phyloP scores from a whole-genome alignment of 2,888 invertebrate species.

The Phoenoteleia sp. region DNA sequence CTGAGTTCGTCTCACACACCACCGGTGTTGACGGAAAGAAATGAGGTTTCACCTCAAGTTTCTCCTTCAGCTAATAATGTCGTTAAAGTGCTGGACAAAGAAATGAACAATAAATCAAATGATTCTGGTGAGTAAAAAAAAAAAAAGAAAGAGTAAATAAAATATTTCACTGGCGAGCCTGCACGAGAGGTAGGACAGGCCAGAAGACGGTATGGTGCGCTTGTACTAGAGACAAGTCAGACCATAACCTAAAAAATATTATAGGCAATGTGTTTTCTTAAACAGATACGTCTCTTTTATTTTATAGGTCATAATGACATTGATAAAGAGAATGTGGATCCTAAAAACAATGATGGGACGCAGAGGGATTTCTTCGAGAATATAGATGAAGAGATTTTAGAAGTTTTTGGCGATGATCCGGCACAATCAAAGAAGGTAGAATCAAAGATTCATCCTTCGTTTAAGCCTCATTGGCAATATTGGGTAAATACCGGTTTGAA shows the following conservation, averaged over 20 bases:
- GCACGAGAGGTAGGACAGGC: conserved; percentile 17
- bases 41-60: no score
- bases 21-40: no score
- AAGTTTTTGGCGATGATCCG: conserved; percentile 23
- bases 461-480: conserved; percentile 36
- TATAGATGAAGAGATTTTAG: conserved; percentile 18
- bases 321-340: background rate
- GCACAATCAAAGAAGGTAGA: background rate
- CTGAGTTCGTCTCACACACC: no score
- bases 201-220: conserved; percentile 12
- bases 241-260: conserved; percentile 15
- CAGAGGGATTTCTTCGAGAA: no score
- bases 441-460: conserved; percentile 14
- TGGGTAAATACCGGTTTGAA: background rate
- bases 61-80: no score
- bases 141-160: background rate
- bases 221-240: conserved; percentile 1
- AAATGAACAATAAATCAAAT: no score
- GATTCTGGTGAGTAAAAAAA: background rate
- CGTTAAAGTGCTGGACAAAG: no score
- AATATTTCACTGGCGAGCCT: conserved; percentile 18
- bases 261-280: no score
- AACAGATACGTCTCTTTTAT: no score
- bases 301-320: no score
- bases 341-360: background rate